A percentile compares a stretch with the other conserved stretches of the same genome.
These are phyloP conservation scores for Gymnoscopelus braueri DNA, from an alignment of 2,797 vertebrate genomes.

Conservation along the genomic window DNA sequence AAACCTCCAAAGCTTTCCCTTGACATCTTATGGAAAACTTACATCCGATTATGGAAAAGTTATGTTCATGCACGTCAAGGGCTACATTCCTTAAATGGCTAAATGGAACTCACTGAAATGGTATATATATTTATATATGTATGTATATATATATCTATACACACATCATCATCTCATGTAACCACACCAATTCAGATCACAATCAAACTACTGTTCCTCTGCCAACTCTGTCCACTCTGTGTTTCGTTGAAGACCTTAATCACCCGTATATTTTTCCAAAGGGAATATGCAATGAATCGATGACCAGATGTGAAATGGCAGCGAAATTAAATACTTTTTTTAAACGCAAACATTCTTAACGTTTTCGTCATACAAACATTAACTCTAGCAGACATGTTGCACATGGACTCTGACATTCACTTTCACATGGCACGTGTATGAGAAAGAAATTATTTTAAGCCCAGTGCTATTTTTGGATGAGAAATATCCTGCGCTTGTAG, in stretches of 20 bases:
- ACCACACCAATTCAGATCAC: not conserved
- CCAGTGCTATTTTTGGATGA: constrained; percentile 57
- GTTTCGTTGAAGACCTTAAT: not conserved
- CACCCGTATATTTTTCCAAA: not conserved
- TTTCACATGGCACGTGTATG: constrained; percentile 22
- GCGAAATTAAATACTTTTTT: constrained; percentile 39
- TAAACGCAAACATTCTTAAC: constrained; percentile 60
- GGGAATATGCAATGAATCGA: not conserved
- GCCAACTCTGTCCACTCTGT: not conserved
- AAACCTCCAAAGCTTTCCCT: constrained; percentile 8
- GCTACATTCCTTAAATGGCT: constrained; percentile 29
- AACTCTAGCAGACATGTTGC: constrained; percentile 23
- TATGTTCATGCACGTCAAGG: constrained; percentile 24
- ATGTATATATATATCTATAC: not conserved
- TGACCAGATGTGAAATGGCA: constrained; percentile 24
- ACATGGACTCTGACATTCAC: constrained; percentile 26
- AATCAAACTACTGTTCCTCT: not conserved
- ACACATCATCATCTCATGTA: no score
- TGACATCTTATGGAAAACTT: constrained; percentile 25
- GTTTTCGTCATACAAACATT: constrained; percentile 43
- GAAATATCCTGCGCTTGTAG: constrained; percentile 32
- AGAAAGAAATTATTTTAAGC: constrained; percentile 42
- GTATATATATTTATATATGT: not conserved
- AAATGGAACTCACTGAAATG: constrained; percentile 17
- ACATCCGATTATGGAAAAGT: constrained; percentile 28